phyloP scores from a whole-genome alignment of 2,797 vertebrate genomes.

The Alcedo atthis region DNA sequence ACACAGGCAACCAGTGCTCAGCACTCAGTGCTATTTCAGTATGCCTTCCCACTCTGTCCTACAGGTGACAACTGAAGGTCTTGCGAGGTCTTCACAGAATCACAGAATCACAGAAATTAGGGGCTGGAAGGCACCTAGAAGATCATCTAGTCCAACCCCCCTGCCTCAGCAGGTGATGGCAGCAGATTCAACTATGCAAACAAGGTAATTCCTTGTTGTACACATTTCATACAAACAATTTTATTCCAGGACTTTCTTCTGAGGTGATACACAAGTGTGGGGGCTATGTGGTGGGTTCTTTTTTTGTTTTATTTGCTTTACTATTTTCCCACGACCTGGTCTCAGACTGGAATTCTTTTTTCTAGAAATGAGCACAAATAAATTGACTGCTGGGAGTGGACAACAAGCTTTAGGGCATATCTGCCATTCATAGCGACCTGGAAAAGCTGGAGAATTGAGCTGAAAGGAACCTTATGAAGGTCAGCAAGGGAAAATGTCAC shows the following conservation, averaged over 20 bases:
- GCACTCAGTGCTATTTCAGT: background rate
- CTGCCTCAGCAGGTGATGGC: too few relatives aligned
- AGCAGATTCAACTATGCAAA: accelerated
- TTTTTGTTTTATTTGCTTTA: background rate
- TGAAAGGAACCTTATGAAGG: background rate
- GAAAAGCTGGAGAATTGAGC: background rate
- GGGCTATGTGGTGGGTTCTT: background rate
- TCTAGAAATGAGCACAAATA: background rate
- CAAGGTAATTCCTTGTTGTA: background rate
- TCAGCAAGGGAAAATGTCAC: background rate
- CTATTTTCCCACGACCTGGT: background rate
- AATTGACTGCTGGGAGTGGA: accelerated
- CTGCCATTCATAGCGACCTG: background rate
- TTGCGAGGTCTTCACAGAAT: background rate
- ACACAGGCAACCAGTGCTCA: background rate
- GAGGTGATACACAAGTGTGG: background rate
- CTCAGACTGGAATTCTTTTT: background rate
- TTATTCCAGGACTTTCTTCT: background rate
- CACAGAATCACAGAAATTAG: too few relatives aligned
- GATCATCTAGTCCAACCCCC: too few relatives aligned
- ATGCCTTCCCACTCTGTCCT: background rate
- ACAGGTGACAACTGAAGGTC: background rate
- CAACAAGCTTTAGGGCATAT: background rate
- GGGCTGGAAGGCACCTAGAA: too few relatives aligned
- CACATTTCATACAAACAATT: background rate